Conservation (phyloP, 2,888 invertebrate species). For the Herminia tarsipennalis region DNA sequence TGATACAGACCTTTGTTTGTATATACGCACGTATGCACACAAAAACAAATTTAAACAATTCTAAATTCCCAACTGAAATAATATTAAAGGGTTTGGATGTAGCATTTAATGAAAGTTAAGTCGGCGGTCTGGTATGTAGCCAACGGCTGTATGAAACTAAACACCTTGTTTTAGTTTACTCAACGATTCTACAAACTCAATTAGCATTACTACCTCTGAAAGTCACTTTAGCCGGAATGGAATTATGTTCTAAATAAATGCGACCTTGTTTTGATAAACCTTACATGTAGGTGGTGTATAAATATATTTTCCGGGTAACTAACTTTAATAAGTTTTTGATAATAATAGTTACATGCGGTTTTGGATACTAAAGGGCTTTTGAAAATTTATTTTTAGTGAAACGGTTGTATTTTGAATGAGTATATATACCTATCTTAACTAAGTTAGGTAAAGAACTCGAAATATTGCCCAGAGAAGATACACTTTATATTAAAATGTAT, state of each 20-base stretch:
- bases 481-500: too few species aligned
- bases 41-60: constrained; percentile 37
- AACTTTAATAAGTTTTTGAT: background rate
- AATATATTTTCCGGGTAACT: constrained; percentile 13
- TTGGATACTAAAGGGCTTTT: too few species aligned
- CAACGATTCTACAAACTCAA: constrained; percentile 71
- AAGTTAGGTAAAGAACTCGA: too few species aligned
- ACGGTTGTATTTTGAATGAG: too few species aligned
- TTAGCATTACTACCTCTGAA: constrained; percentile 68
- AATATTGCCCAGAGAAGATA: too few species aligned
- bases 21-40: constrained; percentile 15
- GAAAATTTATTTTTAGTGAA: too few species aligned
- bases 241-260: constrained; percentile 47
- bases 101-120: constrained; percentile 60
- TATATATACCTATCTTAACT: too few species aligned
- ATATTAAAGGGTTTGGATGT: constrained; percentile 61
- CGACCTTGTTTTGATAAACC: constrained; percentile 33
- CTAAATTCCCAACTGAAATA: constrained; percentile 37
- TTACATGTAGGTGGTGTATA: constrained; percentile 32
- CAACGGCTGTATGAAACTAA: constrained; percentile 65
- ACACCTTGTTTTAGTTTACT: constrained; percentile 70
- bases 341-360: too few species aligned
- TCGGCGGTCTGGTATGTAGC: constrained; percentile 54
- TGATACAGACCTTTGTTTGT: constrained; percentile 16
- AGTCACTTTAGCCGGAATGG: constrained; percentile 58